Evolutionary conservation across 1,140 invertebrate species (phyloP).

Genomic region (Listronotus bonariensis): DNA sequence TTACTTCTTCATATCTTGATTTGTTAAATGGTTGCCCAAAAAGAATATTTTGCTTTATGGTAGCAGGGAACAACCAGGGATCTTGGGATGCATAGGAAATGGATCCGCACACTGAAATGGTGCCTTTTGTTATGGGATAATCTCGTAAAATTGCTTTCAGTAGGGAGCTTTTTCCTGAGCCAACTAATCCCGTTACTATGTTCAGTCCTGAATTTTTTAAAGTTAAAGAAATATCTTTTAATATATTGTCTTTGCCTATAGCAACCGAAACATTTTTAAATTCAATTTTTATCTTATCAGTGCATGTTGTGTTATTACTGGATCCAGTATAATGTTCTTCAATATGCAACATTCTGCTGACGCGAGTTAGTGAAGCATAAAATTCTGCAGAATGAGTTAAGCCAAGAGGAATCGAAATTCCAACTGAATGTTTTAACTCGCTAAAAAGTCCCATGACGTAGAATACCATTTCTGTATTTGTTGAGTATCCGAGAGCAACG

Average conservation of each 20-base stretch:
- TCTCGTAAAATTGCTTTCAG: conserved; percentile 75
- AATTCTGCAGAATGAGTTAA: conserved; percentile 27
- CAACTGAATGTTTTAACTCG: conserved; percentile 72
- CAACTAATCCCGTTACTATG: conserved; percentile 79
- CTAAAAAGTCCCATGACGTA: conserved; percentile 77
- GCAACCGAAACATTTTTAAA: conserved; percentile 65
- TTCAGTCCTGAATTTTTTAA: conserved; percentile 64
- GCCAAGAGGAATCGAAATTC: conserved; percentile 73
- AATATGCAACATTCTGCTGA: conserved; percentile 61
- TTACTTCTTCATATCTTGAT: conserved; percentile 37
- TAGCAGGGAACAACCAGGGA: conserved; percentile 69
- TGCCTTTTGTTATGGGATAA: conserved; percentile 65
- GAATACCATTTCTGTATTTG: conserved; percentile 78
- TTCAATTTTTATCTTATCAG: conserved; percentile 69
- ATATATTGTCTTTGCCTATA: conserved; percentile 55
- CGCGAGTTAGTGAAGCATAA: conserved; percentile 23
- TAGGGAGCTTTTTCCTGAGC: conserved; percentile 79
- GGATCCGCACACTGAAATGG: conserved; percentile 60
- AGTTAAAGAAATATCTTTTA: conserved; percentile 64
- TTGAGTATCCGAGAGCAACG: conserved; percentile 67
- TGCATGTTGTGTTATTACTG: conserved; percentile 1
- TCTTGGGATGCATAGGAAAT: conserved; percentile 74
- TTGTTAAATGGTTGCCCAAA: conserved; percentile 59
- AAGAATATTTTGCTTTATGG: conserved; percentile 65
- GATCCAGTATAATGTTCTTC: conserved; percentile 34